Evolutionary conservation across 2,113 vertebrate genomes (phyloP).

Genomic region (Anhinga rufa): DNA sequence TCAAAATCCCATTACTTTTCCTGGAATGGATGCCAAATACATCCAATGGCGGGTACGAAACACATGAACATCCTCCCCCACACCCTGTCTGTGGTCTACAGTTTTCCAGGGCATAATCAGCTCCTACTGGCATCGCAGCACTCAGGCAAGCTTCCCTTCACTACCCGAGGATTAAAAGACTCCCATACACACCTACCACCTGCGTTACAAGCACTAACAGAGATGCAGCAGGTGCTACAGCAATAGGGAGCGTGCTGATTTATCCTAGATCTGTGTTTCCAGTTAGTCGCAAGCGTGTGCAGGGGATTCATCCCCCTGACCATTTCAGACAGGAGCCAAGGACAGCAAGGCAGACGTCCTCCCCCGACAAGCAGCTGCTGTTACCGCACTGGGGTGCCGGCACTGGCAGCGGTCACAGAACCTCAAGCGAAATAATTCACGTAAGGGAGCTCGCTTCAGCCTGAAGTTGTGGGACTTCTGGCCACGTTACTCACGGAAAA

Average conservation of each 20-base stretch:
- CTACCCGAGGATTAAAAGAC: neutral
- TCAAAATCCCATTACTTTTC: neutral
- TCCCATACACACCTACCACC: neutral
- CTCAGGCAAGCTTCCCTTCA: neutral
- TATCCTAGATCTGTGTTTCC: neutral
- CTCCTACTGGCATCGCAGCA: rapidly evolving
- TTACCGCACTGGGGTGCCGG: rapidly evolving
- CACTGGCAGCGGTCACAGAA: neutral
- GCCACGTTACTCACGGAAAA: rapidly evolving
- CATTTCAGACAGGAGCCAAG: neutral
- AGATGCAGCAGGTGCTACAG: neutral
- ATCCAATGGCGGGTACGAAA: neutral
- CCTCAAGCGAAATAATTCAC: rapidly evolving
- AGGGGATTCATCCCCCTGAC: neutral
- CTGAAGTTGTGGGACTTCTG: neutral
- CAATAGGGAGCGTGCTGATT: rapidly evolving
- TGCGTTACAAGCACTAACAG: neutral
- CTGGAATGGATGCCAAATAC: neutral
- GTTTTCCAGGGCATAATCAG: neutral
- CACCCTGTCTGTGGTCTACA: neutral
- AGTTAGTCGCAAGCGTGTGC: rapidly evolving
- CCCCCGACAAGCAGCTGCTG: neutral
- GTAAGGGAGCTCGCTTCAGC: rapidly evolving
- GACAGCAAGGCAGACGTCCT: neutral
- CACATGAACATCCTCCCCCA: neutral